Percentiles rank a stretch among this genome's conserved stretches.
Conservation (phyloP, 1,140 invertebrate species). For the Orchesella cincta region DNA sequence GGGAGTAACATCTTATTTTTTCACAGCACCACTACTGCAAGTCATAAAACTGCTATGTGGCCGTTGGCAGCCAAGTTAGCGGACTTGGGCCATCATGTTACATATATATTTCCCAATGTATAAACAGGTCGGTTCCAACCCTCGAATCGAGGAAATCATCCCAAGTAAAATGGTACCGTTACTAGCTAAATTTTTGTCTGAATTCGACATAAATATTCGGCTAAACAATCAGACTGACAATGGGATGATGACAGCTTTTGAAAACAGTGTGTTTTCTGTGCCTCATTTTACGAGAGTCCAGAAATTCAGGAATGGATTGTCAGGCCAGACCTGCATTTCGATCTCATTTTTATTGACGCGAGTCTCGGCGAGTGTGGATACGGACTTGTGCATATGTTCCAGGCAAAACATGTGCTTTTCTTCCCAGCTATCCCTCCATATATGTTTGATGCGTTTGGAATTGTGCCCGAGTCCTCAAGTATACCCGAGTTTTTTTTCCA, state of each 20-base stretch:
- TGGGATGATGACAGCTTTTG: not conserved
- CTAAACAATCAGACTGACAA: not conserved
- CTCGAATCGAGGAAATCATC: not conserved
- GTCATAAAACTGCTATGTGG: slow-evolving; percentile 3
- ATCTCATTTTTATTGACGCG: not conserved
- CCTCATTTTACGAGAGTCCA: not conserved
- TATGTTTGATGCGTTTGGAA: not conserved
- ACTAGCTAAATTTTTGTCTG: not conserved
- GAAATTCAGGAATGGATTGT: not conserved
- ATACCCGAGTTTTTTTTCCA: not conserved
- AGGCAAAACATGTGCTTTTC: not conserved
- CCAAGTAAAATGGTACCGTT: not conserved
- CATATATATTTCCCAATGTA: not conserved
- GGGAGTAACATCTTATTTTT: slow-evolving; percentile 22
- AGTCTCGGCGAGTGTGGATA: not conserved
- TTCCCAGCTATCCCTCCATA: not conserved
- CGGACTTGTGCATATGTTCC: not conserved
- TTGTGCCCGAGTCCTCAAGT: not conserved
- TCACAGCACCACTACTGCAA: not conserved
- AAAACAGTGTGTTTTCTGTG: not conserved
- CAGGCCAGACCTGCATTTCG: not conserved
- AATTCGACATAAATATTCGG: slow-evolving; percentile 7
- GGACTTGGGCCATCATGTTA: slow-evolving; percentile 4
- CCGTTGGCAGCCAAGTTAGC: slow-evolving; percentile 5
- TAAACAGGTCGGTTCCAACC: not conserved